Evolutionary conservation across 2,113 vertebrate species (phyloP).

Genomic region (Acanthisitta chloris): DNA sequence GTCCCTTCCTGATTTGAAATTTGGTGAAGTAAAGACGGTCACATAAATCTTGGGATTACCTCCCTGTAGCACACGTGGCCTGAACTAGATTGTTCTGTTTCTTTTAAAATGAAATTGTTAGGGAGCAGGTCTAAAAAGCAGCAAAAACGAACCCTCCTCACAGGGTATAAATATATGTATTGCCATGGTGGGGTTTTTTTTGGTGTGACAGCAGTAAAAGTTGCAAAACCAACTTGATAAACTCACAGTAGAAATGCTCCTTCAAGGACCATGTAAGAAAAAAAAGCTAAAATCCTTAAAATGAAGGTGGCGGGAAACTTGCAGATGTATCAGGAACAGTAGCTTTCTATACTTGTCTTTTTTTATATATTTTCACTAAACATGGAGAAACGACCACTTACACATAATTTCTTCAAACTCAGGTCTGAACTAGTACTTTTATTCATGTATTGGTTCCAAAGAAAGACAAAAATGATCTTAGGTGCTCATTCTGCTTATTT

Average conservation of each 20-base stretch:
- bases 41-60: not conserved
- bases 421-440: not conserved
- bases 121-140: not conserved
- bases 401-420: not conserved
- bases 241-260: not conserved
- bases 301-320: not conserved
- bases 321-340: not conserved
- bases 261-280: not conserved
- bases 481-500: not conserved
- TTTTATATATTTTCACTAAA: not conserved
- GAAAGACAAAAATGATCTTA: not conserved
- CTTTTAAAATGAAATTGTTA: not conserved
- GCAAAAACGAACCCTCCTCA: not conserved
- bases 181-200: rapidly evolving
- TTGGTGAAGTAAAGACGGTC: not conserved
- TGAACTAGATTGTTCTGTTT: not conserved
- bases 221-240: not conserved
- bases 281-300: not conserved
- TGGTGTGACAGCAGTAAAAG: not conserved
- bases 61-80: rapidly evolving
- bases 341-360: not conserved
- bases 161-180: not conserved
- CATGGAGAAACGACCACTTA: not conserved
- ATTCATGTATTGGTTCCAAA: not conserved
- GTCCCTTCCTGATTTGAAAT: not conserved